phyloP scores from a whole-genome alignment of 2,888 invertebrate genomes.

The Sepioteuthis lessoniana region DNA sequence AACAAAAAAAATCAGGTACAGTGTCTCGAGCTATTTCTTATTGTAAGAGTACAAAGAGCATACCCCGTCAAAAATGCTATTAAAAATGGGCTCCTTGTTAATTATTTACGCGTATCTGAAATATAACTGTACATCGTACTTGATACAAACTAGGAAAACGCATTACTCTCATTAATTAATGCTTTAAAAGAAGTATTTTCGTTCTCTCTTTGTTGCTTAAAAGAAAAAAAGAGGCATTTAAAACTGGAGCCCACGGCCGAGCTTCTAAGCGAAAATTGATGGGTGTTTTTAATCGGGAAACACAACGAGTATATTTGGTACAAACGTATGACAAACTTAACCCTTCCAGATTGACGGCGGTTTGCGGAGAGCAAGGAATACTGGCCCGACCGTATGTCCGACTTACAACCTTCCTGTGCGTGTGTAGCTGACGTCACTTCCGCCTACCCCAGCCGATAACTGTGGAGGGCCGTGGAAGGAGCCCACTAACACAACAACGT shows the following conservation, averaged over 20 bases:
- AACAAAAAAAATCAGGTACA: not conserved
- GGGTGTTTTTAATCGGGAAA: not conserved
- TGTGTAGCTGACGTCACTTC: conserved; percentile 33
- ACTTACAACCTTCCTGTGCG: conserved; percentile 20
- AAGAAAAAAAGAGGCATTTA: not conserved
- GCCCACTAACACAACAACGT: conserved; percentile 23
- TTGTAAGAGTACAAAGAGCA: not conserved
- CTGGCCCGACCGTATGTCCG: conserved; percentile 33
- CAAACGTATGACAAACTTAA: not conserved
- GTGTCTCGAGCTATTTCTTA: not conserved
- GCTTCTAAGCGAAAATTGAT: conserved; percentile 15
- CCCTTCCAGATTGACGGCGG: not conserved
- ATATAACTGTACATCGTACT: no score
- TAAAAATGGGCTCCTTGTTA: no score
- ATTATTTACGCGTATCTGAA: no score
- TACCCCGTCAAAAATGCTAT: no score
- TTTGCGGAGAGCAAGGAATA: conserved; percentile 23
- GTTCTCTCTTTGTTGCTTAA: not conserved
- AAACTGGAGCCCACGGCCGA: not conserved
- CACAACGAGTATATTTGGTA: not conserved
- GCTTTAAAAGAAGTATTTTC: not conserved
- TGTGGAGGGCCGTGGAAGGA: conserved; percentile 23
- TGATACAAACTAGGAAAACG: no score
- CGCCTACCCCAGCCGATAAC: conserved; percentile 21
- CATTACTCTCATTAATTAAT: not conserved